A percentile compares a stretch with the other conserved stretches of the same genome.
Evolutionary conservation across 2,797 vertebrate genomes (phyloP).

Genomic region (Glyptemys insculpta): DNA sequence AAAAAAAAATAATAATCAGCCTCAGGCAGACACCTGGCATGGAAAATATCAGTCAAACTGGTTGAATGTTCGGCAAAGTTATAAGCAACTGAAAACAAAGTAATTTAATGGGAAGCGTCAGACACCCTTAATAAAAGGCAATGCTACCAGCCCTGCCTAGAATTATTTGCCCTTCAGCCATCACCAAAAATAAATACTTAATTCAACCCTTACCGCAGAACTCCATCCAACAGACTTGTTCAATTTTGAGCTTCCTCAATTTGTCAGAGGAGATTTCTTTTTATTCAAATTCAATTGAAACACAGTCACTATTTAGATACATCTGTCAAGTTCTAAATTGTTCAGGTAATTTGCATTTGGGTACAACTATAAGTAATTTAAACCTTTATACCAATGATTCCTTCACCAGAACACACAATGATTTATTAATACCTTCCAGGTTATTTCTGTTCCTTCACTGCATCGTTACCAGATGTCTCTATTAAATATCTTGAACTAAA

Average conservation of each 20-base stretch:
- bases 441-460: neutral
- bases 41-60: neutral
- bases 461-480: slow-evolving; percentile 3
- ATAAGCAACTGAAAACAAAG: neutral
- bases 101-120: neutral
- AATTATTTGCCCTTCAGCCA: neutral
- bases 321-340: slow-evolving; percentile 14
- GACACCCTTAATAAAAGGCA: neutral
- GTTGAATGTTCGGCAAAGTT: neutral
- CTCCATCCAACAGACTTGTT: neutral
- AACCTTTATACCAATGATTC: slow-evolving; percentile 47
- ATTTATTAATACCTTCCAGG: slow-evolving; percentile 54
- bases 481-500: slow-evolving; percentile 38
- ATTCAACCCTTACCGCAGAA: neutral
- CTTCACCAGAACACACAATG: slow-evolving; percentile 36
- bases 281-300: slow-evolving; percentile 16
- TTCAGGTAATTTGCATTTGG: slow-evolving; percentile 19
- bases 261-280: neutral
- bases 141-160: neutral
- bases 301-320: slow-evolving; percentile 4
- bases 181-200: neutral
- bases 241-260: neutral
- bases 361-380: slow-evolving; percentile 57
- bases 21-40: neutral
- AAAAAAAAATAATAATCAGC: accelerated